Evolutionary conservation across 1,140 invertebrate genomes (phyloP), one percentile per base, ranked within the genome.

Genomic region (Anadara kagoshimensis): DNA sequence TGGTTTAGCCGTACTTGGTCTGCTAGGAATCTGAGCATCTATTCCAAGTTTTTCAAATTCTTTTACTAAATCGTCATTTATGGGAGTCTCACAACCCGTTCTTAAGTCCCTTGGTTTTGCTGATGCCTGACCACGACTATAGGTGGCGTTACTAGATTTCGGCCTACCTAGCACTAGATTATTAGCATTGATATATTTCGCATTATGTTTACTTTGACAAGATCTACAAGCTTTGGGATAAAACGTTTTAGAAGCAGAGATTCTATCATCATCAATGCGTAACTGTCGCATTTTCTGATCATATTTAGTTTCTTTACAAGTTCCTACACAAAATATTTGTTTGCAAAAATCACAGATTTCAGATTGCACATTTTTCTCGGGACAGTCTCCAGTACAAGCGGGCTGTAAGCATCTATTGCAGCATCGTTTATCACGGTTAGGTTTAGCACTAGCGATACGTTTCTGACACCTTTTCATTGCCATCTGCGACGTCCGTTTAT

Each of bases 381-480:
- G 83, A 73, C 86, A 86, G 78, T 88, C 83, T 14, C 85, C 85
- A 54, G 82, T 75, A 61, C 85, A 87, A 0, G 83, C 81, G 2
- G 77, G 73, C 69, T 86, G 85, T 26, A 87, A 69, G 72, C 86
- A 88, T 29, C 72, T 69, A 20, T 69, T 57, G 41, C 83, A 84
- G 53, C 85, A 86, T 8, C 79, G 68, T 70, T 76, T 83, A 65
- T 83, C 81, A 20, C 69, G 57, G 11, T 73, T 62, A 12, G 62
- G 20, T 47, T 78, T 81, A 24, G 79, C 79, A 75, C 76, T 80
- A 22, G 47, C 62, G 18, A 47, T 76, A 11, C 79, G 68, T 41
- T 69, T 67, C 36, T 58, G 47, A 64, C 14, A 20, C 22, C 66
- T 62, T 63, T 75, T 78, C n/a, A n/a, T n/a, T 54, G 73, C 69